Evolutionary conservation across 2,797 vertebrate genomes (phyloP).

Genomic region (Capromys pilorides): DNA sequence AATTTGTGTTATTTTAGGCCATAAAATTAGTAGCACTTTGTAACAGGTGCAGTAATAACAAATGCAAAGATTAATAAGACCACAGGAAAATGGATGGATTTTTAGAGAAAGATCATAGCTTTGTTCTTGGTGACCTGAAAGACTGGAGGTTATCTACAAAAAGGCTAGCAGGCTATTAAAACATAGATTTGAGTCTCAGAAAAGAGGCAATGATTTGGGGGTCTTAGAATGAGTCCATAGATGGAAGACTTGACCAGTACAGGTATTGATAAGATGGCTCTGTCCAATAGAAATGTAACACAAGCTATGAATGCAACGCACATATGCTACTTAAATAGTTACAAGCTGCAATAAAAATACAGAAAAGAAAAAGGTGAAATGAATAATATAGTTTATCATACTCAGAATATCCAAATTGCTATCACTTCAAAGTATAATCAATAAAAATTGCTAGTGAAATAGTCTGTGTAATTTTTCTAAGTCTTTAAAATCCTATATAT

Average conservation of each 20-base stretch:
- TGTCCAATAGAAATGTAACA: background rate
- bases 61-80: background rate
- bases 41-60: background rate
- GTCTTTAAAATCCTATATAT: background rate
- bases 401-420: conserved; percentile 36
- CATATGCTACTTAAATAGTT: background rate
- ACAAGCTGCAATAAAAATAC: conserved; percentile 37
- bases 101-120: background rate
- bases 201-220: background rate
- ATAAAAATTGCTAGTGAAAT: conserved; percentile 44
- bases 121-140: conserved; percentile 1
- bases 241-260: background rate
- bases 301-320: background rate
- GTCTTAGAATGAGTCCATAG: conserved; percentile 35
- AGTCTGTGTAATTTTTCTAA: conserved; percentile 7
- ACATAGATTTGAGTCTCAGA: background rate
- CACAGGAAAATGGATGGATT: background rate
- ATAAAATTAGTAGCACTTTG: background rate
- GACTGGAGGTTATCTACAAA: background rate
- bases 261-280: background rate
- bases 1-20: background rate
- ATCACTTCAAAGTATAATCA: conserved; percentile 33
- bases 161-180: background rate
- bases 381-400: conserved; percentile 21
- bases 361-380: conserved; percentile 41